Base-by-base conservation (phyloP, 2,113 vertebrate species). In the Stercorarius parasiticus region DNA sequence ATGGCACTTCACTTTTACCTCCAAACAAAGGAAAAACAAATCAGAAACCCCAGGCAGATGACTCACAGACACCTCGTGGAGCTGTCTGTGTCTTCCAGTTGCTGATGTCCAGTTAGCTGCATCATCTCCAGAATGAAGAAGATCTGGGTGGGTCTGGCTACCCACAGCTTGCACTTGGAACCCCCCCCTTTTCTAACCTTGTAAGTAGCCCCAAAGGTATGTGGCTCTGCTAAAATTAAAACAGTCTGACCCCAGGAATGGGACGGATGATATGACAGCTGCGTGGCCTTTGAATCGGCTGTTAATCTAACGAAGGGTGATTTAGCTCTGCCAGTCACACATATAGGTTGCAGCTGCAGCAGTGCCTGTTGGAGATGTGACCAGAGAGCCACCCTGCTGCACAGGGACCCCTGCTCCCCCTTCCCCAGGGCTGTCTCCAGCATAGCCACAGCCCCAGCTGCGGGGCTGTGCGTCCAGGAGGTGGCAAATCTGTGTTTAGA, bases 201-300 rank as follows among this genome's bases (percentile, higher is more conserved):
- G 47, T 58, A 93, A 97, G 82, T 47, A 93, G 95, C 88, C 66
- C 42, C 2, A 0, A 47, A 91, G 71, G 87, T 77, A 96, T 95
- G 92, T 80, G 77, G 55, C 64, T 55, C 88, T 90, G 86, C 93
- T 96, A 97, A 95, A 97, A 96, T 95, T 96, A 96, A 94, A 96
- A 34, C 25, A 67, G 74, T 42, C 58, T 80, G 89, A 77, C 70
- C 86, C 88, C 77, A 59, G 86, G 88, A 45, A 86, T 49, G 90
- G 74, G 82, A 15, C 0, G 6, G 74, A 62, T 95, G 67, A 64
- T 38, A 20, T 22, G 93, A 95, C 96, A 97, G 94, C 97, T 97
- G 94, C 21, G 2, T 80, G 90, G 76, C 90, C 70, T 94, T 95
- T 90, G 84, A 90, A 43, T 83, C 29, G 10, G 82, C 77, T 80